Evolutionary conservation across 2,797 vertebrate genomes (phyloP), one percentile per base, ranked within the genome.

Genomic region (Oreortyx pictus): DNA sequence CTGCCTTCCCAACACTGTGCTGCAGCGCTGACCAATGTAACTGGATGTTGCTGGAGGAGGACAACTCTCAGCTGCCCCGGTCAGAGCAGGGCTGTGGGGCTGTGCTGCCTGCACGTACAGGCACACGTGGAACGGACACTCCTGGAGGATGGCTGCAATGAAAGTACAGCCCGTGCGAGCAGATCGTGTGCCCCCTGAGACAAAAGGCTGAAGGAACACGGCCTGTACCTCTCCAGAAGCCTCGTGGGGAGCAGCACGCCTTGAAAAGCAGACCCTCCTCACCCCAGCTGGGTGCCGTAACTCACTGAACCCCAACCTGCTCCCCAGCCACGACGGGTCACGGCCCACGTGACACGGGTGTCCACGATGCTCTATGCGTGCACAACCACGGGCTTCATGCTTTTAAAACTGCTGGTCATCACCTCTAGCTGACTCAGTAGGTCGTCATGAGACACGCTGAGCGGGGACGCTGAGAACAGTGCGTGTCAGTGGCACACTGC

Each of bases 271-370:
- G 9, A 5, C 2, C 39, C 14, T 23, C 57, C 66, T 41, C 47
- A 9, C 6, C 43, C 31, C n/a, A 65, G 39, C 22, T 52, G 33
- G n/a, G n/a, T 5, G 61, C 82, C 33, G 4, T 2, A 12, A 39
- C 43, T 25, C 12, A 4, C 15, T 20, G 1, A 23, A 3, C 18
- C 22, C 37, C 13, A 4, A 14, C 17, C 17, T 3, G 49, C 23
- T 7, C 75, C 72, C 66, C 41, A 27, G 3, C 37, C 1, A 19
- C 44, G 2, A 43, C 0, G 7, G 47, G 23, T 39, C 31, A 16
- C 23, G 33, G 37, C n/a, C 27, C 27, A 8, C 9, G 0, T 3
- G 24, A 9, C 5, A 2, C 0, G 6, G 37, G 0, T 9, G 71
- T 17, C 78, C 47, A 6, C 41, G 7, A 6, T 3, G 13, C 52